Conservation (phyloP, 1,140 invertebrate species). For the Elymnias hypermnestra region DNA sequence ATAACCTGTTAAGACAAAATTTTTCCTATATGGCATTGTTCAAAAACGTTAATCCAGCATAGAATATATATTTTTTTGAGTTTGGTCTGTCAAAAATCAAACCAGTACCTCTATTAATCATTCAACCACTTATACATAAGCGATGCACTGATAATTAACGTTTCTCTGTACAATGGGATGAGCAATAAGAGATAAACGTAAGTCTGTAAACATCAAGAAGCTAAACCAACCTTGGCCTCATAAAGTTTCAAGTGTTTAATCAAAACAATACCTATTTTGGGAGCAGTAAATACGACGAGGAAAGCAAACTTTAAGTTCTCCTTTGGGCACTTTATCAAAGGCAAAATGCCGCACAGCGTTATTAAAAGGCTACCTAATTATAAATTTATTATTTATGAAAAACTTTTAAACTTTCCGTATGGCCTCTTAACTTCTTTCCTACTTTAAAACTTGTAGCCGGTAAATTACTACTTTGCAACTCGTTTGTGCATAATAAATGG, state of each 20-base stretch:
- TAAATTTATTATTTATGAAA: conserved; percentile 28
- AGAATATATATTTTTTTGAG: too few species aligned
- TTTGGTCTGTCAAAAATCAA: too few species aligned
- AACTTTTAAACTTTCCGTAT: conserved; percentile 25
- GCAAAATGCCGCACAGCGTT: conserved; percentile 17
- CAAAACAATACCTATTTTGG: conserved; percentile 11
- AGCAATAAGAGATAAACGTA: too few species aligned
- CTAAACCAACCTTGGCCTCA: neutral
- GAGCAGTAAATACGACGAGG: conserved; percentile 8
- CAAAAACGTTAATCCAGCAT: too few species aligned
- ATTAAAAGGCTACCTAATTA: conserved; percentile 28
- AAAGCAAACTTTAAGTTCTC: conserved; percentile 18
- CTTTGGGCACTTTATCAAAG: conserved; percentile 20
- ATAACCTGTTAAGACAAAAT: too few species aligned
- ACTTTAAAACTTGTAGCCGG: conserved; percentile 18
- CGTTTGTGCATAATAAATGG: conserved; percentile 1
- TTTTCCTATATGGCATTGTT: too few species aligned
- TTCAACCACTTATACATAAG: too few species aligned
- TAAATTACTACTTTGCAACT: conserved; percentile 21
- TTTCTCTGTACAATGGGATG: too few species aligned
- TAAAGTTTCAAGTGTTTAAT: conserved; percentile 8
- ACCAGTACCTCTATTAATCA: too few species aligned
- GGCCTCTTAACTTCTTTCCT: conserved; percentile 20
- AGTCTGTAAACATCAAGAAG: too few species aligned
- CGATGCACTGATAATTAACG: too few species aligned